phyloP scores from a whole-genome alignment of 2,797 vertebrate species.

The Sebastes oblongus region DNA sequence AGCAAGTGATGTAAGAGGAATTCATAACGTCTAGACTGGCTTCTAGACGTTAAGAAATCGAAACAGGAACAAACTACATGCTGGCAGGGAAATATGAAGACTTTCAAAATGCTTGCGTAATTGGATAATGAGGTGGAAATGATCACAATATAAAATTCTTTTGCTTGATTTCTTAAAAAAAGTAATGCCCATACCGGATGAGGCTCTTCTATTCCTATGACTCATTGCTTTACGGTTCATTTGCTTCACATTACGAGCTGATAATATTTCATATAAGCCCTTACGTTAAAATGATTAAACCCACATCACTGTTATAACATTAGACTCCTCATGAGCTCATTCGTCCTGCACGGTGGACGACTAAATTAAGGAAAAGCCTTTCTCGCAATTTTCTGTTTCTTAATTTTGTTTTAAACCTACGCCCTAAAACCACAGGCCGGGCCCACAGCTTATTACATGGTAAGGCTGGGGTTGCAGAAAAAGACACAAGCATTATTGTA shows the following conservation, averaged over 20 bases:
- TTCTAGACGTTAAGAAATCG: conserved; percentile 54
- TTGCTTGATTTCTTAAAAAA: conserved; percentile 51
- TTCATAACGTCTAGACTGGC: conserved; percentile 72
- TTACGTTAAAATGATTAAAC: conserved; percentile 57
- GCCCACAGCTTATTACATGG: conserved; percentile 63
- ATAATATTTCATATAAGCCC: conserved; percentile 65
- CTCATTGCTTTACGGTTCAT: conserved; percentile 56
- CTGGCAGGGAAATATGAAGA: conserved; percentile 66
- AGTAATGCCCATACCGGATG: conserved; percentile 38
- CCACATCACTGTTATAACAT: conserved; percentile 49
- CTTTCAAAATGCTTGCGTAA: conserved; percentile 57
- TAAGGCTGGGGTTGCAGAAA: conserved; percentile 31
- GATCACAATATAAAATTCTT: conserved; percentile 60
- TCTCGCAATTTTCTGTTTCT: conserved; percentile 52
- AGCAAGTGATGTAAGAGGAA: conserved; percentile 57
- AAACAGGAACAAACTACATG: conserved; percentile 57
- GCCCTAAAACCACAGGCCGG: conserved; percentile 65
- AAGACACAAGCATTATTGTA: conserved; percentile 47
- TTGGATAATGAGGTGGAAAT: conserved; percentile 77
- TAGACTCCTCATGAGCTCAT: conserved; percentile 65
- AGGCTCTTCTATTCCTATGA: conserved; percentile 52
- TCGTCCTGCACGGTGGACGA: conserved; percentile 45
- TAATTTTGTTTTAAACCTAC: conserved; percentile 65
- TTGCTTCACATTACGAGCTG: conserved; percentile 51
- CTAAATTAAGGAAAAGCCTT: conserved; percentile 64